Percentiles rank a stretch among this genome's conserved stretches.
Evolutionary conservation across 2,888 invertebrate genomes (phyloP).

Genomic region (Candidula unifasciata): DNA sequence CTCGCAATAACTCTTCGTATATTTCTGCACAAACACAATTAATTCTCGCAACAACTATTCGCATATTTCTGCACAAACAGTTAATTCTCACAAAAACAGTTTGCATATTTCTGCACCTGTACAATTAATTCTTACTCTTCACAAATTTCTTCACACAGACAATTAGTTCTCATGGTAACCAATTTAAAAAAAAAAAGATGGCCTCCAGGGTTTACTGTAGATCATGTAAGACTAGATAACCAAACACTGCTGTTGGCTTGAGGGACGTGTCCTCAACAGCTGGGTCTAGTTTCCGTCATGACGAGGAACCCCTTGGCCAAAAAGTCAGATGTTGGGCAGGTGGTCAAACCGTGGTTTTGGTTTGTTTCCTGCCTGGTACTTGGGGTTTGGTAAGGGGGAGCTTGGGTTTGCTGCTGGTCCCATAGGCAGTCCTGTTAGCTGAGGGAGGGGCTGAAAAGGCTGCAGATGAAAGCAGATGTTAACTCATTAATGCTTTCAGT

Average conservation of each 20-base stretch:
- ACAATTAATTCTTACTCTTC: background rate
- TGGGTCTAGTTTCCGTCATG: conserved; percentile 69
- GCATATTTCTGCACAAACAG: background rate
- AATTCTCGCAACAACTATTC: background rate
- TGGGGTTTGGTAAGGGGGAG: conserved; percentile 66
- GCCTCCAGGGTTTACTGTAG: conserved; percentile 47
- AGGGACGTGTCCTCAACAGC: background rate
- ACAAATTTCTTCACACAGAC: background rate
- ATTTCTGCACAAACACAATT: background rate
- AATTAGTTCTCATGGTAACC: background rate
- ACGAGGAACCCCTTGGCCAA: conserved; percentile 75
- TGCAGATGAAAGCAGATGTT: conserved; percentile 42
- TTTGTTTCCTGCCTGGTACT: conserved; percentile 54
- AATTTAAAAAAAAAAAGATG: conserved; percentile 49
- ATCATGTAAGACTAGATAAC: conserved; percentile 24
- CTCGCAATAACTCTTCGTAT: background rate
- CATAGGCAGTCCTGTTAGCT: conserved; percentile 51
- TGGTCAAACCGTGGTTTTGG: conserved; percentile 52
- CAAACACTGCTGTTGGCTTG: conserved; percentile 13
- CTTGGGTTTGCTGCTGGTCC: conserved; percentile 58
- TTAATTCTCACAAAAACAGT: background rate
- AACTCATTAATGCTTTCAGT: too few relatives aligned
- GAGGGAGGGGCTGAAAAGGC: conserved; percentile 57
- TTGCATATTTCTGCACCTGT: background rate
- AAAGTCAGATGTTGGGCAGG: conserved; percentile 74